Conservation (phyloP, 2,797 vertebrate genomes). For the Hydrocynus forskahlii region DNA sequence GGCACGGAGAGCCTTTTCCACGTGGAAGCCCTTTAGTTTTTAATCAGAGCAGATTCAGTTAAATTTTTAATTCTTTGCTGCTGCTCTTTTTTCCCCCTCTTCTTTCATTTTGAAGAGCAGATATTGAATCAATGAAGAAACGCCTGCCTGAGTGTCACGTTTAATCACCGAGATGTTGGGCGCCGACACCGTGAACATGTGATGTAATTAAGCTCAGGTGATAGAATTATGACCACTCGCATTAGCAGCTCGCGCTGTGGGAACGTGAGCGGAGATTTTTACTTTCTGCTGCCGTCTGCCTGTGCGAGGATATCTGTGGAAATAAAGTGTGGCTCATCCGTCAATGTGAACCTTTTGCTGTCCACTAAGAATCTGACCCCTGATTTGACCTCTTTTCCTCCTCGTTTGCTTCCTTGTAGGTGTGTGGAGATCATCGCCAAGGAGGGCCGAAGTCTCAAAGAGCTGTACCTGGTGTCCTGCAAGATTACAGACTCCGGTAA, state of each 20-base stretch:
- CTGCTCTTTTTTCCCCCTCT: slow-evolving; percentile 26
- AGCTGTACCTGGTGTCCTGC: slow-evolving; percentile 97
- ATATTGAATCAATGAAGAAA: slow-evolving; percentile 59
- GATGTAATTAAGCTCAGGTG: slow-evolving; percentile 36
- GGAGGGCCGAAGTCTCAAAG: slow-evolving; percentile 94
- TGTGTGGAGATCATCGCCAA: slow-evolving; percentile 99
- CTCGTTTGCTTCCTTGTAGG: slow-evolving; percentile 77
- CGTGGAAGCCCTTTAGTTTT: slow-evolving; percentile 54
- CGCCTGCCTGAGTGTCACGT: neutral
- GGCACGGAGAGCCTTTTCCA: slow-evolving; percentile 12
- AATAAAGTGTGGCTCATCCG: neutral
- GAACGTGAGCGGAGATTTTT: neutral
- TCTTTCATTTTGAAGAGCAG: slow-evolving; percentile 53
- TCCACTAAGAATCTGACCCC: neutral
- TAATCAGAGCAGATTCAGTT: slow-evolving; percentile 69
- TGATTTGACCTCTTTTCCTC: neutral
- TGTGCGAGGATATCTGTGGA: neutral
- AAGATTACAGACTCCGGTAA: slow-evolving; percentile 98
- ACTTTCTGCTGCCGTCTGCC: neutral
- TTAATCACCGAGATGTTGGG: neutral
- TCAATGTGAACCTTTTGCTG: neutral
- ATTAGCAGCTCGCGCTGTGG: neutral
- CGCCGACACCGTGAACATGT: neutral
- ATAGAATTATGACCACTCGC: slow-evolving; percentile 1
- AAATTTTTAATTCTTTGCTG: slow-evolving; percentile 69